Conservation (phyloP, 2,113 vertebrate species). For the Lathamus discolor region DNA sequence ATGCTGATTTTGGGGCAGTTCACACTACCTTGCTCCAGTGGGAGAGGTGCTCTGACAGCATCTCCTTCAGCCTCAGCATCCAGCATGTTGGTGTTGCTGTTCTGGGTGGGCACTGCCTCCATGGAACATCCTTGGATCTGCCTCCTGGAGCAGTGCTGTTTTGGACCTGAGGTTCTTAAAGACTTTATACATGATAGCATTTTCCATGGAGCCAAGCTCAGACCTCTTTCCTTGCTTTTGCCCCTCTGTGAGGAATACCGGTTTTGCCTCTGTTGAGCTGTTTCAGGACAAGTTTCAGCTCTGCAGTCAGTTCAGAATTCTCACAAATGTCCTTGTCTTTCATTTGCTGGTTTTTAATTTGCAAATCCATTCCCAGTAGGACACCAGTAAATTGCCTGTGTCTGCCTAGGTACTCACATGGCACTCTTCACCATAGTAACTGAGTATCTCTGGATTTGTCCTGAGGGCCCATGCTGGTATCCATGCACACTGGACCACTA, state of each 20-base stretch:
- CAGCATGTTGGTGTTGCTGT: background rate
- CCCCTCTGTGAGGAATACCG: background rate
- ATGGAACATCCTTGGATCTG: background rate
- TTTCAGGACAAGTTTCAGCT: background rate
- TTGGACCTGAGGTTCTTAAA: background rate
- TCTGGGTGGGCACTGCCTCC: background rate
- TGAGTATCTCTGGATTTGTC: background rate
- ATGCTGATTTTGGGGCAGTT: background rate
- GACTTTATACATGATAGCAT: background rate
- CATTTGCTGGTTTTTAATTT: constrained; percentile 35
- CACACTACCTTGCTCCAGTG: background rate
- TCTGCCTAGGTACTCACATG: background rate
- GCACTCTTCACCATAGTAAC: background rate
- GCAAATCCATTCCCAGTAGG: constrained; percentile 1
- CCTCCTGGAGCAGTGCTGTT: background rate
- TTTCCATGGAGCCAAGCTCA: background rate
- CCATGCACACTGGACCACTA: background rate
- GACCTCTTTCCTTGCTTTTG: background rate
- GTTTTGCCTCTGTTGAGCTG: background rate
- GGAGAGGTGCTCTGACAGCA: background rate
- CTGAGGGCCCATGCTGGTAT: background rate
- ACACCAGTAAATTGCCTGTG: background rate
- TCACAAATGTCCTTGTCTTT: constrained; percentile 32
- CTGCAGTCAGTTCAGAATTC: background rate
- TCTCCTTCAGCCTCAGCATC: background rate